Evolutionary conservation across 2,113 vertebrate genomes (phyloP).

Genomic region (Blennius ocellaris): DNA sequence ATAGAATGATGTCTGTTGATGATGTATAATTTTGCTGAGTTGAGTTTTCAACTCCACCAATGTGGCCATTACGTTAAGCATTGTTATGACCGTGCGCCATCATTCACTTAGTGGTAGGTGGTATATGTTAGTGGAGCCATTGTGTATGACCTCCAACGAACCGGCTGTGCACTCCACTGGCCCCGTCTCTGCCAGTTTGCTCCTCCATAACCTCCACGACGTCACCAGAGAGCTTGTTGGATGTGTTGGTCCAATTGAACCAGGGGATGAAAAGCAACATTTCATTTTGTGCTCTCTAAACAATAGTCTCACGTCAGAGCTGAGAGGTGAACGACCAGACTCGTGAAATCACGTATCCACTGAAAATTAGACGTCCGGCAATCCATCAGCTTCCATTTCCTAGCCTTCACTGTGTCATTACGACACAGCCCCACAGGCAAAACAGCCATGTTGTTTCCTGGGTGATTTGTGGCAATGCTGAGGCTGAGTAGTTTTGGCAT

Average conservation of each 20-base stretch:
- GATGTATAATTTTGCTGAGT: not conserved
- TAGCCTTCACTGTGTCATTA: slow-evolving; percentile 24
- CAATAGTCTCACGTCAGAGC: slow-evolving; percentile 51
- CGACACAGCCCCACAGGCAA: slow-evolving; percentile 13
- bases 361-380: slow-evolving; percentile 41
- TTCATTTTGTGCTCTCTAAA: slow-evolving; percentile 45
- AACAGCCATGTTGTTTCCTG: slow-evolving; percentile 32
- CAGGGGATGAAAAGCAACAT: slow-evolving; percentile 53
- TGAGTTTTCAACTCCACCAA: not conserved
- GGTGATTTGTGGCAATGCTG: slow-evolving; percentile 24
- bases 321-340: slow-evolving; percentile 56
- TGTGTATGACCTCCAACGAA: slow-evolving; percentile 42
- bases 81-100: slow-evolving; percentile 13
- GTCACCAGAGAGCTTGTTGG: slow-evolving; percentile 44
- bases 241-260: slow-evolving; percentile 35
- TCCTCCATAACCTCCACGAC: slow-evolving; percentile 38
- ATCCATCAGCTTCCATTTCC: slow-evolving; percentile 24
- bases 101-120: slow-evolving; percentile 16
- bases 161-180: slow-evolving; percentile 27
- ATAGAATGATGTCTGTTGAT: not conserved
- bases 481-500: slow-evolving; percentile 47
- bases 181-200: slow-evolving; percentile 15
- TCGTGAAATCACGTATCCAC: slow-evolving; percentile 40
- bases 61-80: slow-evolving; percentile 7
- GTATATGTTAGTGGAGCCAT: slow-evolving; percentile 25